Evolutionary conservation across 64 coral and sea anemone genomes (phyloP).

Genomic region (Montipora capricornis): DNA sequence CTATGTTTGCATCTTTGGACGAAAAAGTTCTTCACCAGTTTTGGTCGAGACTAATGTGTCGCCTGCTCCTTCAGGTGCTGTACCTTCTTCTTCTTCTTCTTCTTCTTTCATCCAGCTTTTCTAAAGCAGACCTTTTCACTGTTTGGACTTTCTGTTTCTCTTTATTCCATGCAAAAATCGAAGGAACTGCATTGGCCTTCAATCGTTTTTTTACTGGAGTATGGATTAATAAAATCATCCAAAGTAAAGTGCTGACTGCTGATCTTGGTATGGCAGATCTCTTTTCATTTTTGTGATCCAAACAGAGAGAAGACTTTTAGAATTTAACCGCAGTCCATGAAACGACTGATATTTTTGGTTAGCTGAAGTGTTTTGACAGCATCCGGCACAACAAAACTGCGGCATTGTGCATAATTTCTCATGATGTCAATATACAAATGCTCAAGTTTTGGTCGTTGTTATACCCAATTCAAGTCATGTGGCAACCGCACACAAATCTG

Average conservation of each 20-base stretch:
- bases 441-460: not conserved
- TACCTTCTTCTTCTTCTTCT: slow-evolving; percentile 47
- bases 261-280: slow-evolving; percentile 62
- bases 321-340: slow-evolving; percentile 38
- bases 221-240: slow-evolving; percentile 60
- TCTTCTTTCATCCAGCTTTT: slow-evolving; percentile 24
- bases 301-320: slow-evolving; percentile 1
- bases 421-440: too few species aligned
- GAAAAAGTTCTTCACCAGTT: not conserved
- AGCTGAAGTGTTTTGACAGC: slow-evolving; percentile 26
- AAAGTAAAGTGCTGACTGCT: slow-evolving; percentile 62
- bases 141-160: not conserved
- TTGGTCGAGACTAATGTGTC: not conserved
- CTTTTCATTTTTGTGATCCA: slow-evolving; percentile 70
- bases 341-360: slow-evolving; percentile 33
- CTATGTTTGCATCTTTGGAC: slow-evolving; percentile 57
- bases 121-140: not conserved
- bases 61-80: slow-evolving; percentile 60
- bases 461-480: not conserved
- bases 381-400: slow-evolving; percentile 16
- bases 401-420: too few species aligned
- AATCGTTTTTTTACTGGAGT: slow-evolving; percentile 41
- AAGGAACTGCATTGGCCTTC: slow-evolving; percentile 59
- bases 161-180: slow-evolving; percentile 65
- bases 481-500: too few species aligned